Evolutionary conservation across 1,140 invertebrate species (phyloP).

Genomic region (Wiebesia pumilae): DNA sequence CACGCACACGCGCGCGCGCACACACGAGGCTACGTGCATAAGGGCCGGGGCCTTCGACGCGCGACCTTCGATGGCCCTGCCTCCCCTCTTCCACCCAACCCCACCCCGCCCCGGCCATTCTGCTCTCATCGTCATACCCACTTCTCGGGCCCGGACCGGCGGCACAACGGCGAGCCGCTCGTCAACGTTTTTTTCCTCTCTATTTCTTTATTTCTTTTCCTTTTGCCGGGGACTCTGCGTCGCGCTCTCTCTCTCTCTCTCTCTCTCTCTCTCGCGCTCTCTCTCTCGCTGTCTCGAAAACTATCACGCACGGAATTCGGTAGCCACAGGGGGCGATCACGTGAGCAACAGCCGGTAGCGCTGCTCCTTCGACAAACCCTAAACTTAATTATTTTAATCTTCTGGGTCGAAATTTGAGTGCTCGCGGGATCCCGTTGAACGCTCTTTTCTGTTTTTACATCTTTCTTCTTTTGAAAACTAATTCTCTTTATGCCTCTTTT

Average conservation of each 20-base stretch:
- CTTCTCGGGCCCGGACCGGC: neutral
- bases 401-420: slow-evolving; percentile 28
- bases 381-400: slow-evolving; percentile 70
- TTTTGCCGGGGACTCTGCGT: neutral
- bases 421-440: slow-evolving; percentile 49
- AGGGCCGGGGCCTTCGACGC: slow-evolving; percentile 55
- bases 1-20: neutral
- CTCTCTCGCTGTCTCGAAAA: slow-evolving; percentile 31
- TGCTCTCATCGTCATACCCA: neutral
- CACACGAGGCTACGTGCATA: slow-evolving; percentile 7
- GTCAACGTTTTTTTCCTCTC: slow-evolving; percentile 25
- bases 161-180: neutral
- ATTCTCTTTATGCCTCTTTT: slow-evolving; percentile 4
- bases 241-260: neutral
- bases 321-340: slow-evolving; percentile 68
- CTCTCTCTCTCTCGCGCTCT: neutral
- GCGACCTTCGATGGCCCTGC: slow-evolving; percentile 72
- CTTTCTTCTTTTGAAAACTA: slow-evolving; percentile 35
- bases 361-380: slow-evolving; percentile 56
- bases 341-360: slow-evolving; percentile 62
- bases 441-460: slow-evolving; percentile 39
- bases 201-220: slow-evolving; percentile 19
- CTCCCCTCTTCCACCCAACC: slow-evolving; percentile 57
- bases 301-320: slow-evolving; percentile 69
- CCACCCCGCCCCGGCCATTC: neutral